A percentile compares a stretch with the other conserved stretches of the same genome.
These are phyloP conservation scores for Nycticebus coucang DNA, from an alignment of 2,113 vertebrate species.

Conservation along the genomic window DNA sequence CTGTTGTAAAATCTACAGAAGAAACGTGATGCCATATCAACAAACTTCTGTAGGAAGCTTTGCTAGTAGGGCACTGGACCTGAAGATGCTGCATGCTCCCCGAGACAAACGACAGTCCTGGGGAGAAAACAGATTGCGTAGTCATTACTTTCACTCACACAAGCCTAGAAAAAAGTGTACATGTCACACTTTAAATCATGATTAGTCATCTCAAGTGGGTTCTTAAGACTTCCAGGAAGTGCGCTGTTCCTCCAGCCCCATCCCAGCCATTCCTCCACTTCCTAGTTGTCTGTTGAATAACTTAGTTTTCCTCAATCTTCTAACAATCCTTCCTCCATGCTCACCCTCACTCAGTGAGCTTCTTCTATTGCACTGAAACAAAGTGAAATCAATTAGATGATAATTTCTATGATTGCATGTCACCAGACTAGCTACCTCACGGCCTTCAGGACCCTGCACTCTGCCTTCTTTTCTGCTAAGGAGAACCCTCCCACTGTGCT, in stretches of 20 bases:
- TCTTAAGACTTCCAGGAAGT: neutral
- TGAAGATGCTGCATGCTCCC: neutral
- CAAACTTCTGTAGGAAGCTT: neutral
- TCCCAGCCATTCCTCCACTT: neutral
- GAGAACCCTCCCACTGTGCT: neutral
- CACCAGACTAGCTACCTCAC: neutral
- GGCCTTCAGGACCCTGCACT: neutral
- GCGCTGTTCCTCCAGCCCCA: too few relatives aligned
- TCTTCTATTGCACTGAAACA: neutral
- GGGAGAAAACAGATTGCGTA: neutral
- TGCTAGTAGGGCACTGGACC: neutral
- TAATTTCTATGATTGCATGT: neutral
- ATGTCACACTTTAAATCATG: neutral
- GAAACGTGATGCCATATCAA: neutral
- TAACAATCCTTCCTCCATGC: neutral
- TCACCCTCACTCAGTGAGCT: neutral
- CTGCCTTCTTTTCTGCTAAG: neutral
- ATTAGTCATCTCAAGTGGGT: neutral
- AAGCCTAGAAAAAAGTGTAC: neutral
- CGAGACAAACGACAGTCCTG: neutral
- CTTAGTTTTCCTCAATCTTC: neutral
- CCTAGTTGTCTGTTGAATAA: neutral
- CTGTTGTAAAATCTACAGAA: neutral
- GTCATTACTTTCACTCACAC: neutral
- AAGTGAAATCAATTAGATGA: neutral